Evolutionary conservation across 2,113 vertebrate genomes (phyloP).

Genomic region (Leptodactylus fuscus): DNA sequence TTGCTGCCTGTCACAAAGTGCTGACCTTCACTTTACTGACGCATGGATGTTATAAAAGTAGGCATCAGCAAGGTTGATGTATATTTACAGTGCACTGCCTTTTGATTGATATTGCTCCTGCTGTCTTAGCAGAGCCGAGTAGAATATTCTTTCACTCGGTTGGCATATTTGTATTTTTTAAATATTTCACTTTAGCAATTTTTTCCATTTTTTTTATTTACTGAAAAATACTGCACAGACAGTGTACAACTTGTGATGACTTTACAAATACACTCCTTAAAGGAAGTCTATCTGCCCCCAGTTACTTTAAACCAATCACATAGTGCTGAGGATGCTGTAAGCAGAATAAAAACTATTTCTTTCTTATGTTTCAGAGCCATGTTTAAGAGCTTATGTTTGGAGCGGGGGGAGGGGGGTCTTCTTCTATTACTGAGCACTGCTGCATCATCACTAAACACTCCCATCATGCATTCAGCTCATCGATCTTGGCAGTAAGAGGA

Average conservation of each 20-base stretch:
- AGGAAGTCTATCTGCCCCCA: too few species aligned
- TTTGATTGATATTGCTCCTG: not conserved
- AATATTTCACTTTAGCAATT: not conserved
- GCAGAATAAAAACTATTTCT: too few species aligned
- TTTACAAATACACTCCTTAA: too few species aligned
- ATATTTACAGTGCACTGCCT: not conserved
- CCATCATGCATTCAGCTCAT: too few species aligned
- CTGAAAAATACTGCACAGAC: not conserved
- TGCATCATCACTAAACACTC: too few species aligned
- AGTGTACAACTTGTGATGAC: not conserved
- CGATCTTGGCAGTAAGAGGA: too few species aligned
- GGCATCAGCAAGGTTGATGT: not conserved
- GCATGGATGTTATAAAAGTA: not conserved
- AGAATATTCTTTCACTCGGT: not conserved
- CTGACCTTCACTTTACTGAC: slow-evolving; percentile 19
- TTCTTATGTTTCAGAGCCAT: too few species aligned
- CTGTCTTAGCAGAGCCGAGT: not conserved
- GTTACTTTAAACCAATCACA: too few species aligned
- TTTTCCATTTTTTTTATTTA: not conserved
- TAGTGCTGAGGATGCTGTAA: too few species aligned
- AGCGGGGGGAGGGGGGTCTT: too few species aligned
- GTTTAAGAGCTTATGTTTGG: too few species aligned
- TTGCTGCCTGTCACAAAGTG: slow-evolving; percentile 30
- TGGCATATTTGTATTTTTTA: not conserved
- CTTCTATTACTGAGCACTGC: too few species aligned